phyloP scores from a whole-genome alignment of 2,113 vertebrate genomes.

The Pungitius pungitius region DNA sequence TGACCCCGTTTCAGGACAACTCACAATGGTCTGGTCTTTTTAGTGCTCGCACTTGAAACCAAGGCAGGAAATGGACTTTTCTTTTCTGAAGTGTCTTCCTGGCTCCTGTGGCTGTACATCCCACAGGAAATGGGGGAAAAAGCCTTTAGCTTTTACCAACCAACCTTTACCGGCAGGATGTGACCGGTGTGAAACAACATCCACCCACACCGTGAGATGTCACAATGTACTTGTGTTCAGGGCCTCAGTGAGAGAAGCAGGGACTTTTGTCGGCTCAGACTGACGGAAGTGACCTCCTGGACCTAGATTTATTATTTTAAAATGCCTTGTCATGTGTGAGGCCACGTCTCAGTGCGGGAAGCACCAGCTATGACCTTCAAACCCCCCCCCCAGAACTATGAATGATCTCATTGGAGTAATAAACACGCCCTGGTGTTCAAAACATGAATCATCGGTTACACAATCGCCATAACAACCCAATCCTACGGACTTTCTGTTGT shows the following conservation, averaged over 20 bases:
- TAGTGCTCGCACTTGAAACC: constrained; percentile 5
- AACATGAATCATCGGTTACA: neutral
- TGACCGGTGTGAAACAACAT: neutral
- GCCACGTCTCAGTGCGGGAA: neutral
- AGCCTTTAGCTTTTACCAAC: neutral
- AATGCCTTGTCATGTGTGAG: neutral
- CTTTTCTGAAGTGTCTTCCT: neutral
- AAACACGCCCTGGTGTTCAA: neutral
- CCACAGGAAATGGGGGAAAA: neutral
- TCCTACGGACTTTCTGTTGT: neutral
- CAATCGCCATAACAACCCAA: neutral
- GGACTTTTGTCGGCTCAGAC: neutral
- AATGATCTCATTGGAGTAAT: neutral
- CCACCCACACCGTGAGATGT: neutral
- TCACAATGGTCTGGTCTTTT: constrained; percentile 36
- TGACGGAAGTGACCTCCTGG: neutral
- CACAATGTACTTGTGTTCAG: neutral
- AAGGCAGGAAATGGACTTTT: constrained; percentile 32
- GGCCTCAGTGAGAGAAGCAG: neutral
- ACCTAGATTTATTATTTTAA: neutral
- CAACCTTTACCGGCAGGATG: neutral
- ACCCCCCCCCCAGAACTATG: neutral
- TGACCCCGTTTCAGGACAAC: constrained; percentile 17
- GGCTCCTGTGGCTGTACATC: neutral
- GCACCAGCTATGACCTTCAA: neutral